Percentiles rank a stretch among this genome's conserved stretches.
phyloP scores from a whole-genome alignment of 2,888 invertebrate genomes.

The Brachypalpus laphriformis region DNA sequence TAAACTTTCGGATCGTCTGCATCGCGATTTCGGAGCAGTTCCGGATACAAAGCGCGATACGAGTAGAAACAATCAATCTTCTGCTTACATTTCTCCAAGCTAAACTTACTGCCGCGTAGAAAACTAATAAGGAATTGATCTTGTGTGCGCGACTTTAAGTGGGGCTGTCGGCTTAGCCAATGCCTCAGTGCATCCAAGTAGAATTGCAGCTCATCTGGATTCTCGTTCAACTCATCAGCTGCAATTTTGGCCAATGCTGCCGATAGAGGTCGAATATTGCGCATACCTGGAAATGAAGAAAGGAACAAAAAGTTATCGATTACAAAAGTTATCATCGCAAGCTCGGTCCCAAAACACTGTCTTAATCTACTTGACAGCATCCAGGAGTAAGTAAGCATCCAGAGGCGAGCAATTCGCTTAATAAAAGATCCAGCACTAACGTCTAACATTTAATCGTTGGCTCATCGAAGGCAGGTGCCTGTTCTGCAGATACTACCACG shows the following conservation, averaged over 20 bases:
- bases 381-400: too few relatives aligned
- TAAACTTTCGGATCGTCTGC: conserved; percentile 78
- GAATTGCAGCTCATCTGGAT: conserved; percentile 79
- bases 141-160: conserved; percentile 82
- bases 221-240: conserved; percentile 83
- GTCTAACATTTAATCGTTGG: too few relatives aligned
- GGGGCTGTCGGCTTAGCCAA: conserved; percentile 84
- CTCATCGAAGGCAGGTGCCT: too few relatives aligned
- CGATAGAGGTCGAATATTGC: conserved; percentile 79
- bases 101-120: conserved; percentile 84
- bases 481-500: too few relatives aligned
- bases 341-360: too few relatives aligned
- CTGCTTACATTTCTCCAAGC: conserved; percentile 84
- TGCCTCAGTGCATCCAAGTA: conserved; percentile 82
- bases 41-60: conserved; percentile 83
- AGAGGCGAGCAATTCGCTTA: too few relatives aligned
- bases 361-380: too few relatives aligned
- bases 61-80: conserved; percentile 86
- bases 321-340: too few relatives aligned
- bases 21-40: conserved; percentile 83
- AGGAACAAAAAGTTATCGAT: conserved; percentile 33
- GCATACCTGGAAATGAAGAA: conserved; percentile 77
- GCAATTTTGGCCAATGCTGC: conserved; percentile 81
- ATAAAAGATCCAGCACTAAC: too few relatives aligned
- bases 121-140: conserved; percentile 84